A percentile compares a stretch with the other conserved stretches of the same genome.
Conservation (phyloP, 2,113 vertebrate species). For the Mirounga angustirostris region DNA sequence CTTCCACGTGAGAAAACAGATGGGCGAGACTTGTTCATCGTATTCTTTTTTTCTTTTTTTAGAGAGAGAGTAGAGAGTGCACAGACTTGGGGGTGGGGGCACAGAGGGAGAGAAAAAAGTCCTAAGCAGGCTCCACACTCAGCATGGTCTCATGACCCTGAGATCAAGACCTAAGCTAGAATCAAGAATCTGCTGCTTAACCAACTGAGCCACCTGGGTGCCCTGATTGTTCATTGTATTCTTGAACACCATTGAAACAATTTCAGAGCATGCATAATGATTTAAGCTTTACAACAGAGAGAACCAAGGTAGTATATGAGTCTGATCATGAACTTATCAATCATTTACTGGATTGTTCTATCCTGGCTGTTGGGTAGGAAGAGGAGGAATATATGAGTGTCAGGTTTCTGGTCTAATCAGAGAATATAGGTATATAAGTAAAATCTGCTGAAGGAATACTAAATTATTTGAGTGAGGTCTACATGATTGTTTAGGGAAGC, state of each 20-base stretch:
- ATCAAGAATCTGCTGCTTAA: background rate
- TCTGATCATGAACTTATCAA: background rate
- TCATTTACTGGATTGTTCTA: background rate
- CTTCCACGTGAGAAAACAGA: accelerated
- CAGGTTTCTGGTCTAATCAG: conserved; percentile 16
- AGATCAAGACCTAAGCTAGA: background rate
- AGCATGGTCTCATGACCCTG: background rate
- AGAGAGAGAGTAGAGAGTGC: background rate
- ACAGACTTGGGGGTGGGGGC: background rate
- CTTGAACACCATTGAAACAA: background rate
- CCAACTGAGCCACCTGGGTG: background rate
- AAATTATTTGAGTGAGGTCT: background rate
- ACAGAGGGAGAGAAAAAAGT: background rate
- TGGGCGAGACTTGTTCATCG: background rate
- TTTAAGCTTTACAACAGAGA: background rate
- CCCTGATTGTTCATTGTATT: background rate
- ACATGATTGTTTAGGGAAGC: background rate
- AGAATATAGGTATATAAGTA: background rate
- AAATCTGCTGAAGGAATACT: background rate
- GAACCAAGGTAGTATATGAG: background rate
- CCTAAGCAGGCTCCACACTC: background rate
- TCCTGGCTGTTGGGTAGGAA: background rate
- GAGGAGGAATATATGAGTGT: background rate
- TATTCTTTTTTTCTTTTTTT: background rate
- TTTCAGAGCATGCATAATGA: background rate